Evolutionary conservation across 2,797 vertebrate genomes (phyloP).

Genomic region (Crypturellus tataupa): DNA sequence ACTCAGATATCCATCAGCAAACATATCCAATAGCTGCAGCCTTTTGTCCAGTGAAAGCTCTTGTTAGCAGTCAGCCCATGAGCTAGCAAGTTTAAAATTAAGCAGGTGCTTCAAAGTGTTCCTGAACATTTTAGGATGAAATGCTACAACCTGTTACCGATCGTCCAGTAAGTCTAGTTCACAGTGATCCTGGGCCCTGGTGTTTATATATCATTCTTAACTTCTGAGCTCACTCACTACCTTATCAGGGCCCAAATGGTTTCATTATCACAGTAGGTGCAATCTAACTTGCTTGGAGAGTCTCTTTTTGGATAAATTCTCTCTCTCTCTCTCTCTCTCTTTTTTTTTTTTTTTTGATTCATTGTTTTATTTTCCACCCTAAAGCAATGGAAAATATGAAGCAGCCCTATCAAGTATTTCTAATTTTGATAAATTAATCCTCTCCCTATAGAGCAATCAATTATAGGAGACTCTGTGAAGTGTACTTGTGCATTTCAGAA

Average conservation of each 20-base stretch:
- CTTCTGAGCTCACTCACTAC: background rate
- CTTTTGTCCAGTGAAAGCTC: accelerated
- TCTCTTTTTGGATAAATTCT: background rate
- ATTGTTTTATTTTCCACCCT: constrained; percentile 17
- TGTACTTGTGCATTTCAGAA: background rate
- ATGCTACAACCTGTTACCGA: background rate
- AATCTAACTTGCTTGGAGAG: background rate
- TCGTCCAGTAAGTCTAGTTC: background rate
- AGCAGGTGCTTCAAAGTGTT: background rate
- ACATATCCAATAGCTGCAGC: accelerated
- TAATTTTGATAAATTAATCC: constrained; percentile 68
- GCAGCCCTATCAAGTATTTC: constrained; percentile 15
- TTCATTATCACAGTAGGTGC: background rate
- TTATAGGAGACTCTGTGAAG: constrained; percentile 5
- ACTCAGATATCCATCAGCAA: background rate
- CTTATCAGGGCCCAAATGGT: background rate
- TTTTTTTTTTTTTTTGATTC: background rate
- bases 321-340: background rate
- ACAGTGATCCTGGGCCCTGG: background rate
- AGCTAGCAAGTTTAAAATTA: background rate
- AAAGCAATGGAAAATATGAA: background rate
- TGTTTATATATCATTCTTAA: background rate
- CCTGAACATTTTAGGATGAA: background rate
- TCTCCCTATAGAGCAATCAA: constrained; percentile 17
- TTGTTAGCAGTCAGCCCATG: background rate